Conservation (phyloP, 2,113 vertebrate genomes). For the Struthidea cinerea region DNA sequence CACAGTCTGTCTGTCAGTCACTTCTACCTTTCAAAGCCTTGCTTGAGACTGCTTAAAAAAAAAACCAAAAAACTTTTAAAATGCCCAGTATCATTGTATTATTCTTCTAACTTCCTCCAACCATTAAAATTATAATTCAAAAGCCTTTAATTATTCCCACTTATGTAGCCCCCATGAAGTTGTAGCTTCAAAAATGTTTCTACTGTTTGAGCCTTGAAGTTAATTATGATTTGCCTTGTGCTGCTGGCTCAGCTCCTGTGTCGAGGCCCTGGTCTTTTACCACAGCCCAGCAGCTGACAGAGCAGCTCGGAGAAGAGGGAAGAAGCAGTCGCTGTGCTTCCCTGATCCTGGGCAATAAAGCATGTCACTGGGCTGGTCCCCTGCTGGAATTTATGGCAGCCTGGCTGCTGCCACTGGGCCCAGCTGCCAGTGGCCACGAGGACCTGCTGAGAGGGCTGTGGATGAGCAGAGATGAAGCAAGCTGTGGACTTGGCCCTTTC, state of each 20-base stretch:
- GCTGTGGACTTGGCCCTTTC: slow-evolving; percentile 37
- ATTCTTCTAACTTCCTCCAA: background rate
- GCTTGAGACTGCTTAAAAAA: background rate
- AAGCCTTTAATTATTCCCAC: background rate
- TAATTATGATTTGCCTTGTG: background rate
- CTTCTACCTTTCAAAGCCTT: background rate
- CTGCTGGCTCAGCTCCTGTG: background rate
- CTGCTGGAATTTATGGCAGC: background rate
- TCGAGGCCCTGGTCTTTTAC: background rate
- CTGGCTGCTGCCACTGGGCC: background rate
- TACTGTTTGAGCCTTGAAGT: background rate
- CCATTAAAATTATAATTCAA: background rate
- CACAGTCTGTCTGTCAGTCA: background rate
- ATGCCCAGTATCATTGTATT: background rate
- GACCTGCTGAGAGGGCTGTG: slow-evolving; percentile 42
- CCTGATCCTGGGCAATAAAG: background rate
- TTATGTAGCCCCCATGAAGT: background rate
- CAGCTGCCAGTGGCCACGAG: background rate
- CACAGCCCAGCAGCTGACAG: background rate
- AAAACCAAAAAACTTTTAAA: accelerated
- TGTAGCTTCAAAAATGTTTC: background rate
- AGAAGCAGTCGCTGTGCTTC: background rate
- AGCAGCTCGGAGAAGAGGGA: background rate
- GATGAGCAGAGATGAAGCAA: slow-evolving; percentile 27
- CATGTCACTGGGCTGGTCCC: background rate